Evolutionary conservation across 2,113 vertebrate species (phyloP).

Genomic region (Erinaceus europaeus): DNA sequence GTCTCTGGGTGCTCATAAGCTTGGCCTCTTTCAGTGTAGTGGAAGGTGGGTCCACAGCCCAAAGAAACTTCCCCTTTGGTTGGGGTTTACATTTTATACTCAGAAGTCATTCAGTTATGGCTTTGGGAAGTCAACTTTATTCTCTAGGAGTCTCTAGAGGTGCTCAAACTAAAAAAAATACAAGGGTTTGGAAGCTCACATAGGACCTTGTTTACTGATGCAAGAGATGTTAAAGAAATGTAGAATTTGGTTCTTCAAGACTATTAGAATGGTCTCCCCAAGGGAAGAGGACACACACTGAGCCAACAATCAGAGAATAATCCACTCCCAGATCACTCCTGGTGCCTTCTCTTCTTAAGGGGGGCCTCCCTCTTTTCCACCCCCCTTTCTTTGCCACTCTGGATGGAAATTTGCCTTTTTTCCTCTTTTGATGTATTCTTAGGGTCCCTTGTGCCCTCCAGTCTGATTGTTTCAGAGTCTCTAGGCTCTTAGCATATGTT

Average conservation of each 20-base stretch:
- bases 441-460: constrained; percentile 40
- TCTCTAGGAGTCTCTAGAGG: neutral
- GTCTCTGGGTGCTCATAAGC: neutral
- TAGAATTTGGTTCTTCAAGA: neutral
- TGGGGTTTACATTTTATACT: neutral
- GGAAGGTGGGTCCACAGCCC: neutral
- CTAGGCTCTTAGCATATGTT: constrained; percentile 40
- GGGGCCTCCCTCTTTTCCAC: neutral
- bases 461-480: constrained; percentile 16
- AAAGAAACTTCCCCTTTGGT: neutral
- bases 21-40: neutral
- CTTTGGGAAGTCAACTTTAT: neutral
- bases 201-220: neutral
- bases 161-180: neutral
- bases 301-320: neutral
- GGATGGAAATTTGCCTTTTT: too few species aligned
- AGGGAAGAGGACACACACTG: neutral
- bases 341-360: neutral
- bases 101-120: neutral
- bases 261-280: neutral
- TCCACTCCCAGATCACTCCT: neutral
- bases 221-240: neutral
- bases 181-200: neutral
- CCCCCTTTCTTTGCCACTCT: too few species aligned
- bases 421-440: neutral